phyloP scores from a whole-genome alignment of 2,797 vertebrate species.

The Darevskia mixta region DNA sequence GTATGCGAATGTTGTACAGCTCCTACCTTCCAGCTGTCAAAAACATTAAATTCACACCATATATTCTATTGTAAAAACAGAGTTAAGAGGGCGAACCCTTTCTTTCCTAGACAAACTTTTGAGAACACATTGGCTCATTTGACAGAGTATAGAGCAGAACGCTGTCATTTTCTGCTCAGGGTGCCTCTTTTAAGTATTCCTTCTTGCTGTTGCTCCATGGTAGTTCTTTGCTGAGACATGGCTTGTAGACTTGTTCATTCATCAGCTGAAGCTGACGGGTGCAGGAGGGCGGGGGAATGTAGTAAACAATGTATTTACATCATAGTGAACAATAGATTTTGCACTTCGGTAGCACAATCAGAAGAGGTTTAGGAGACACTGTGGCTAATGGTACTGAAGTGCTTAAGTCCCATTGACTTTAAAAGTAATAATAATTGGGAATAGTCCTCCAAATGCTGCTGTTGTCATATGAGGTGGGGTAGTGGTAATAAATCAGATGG shows the following conservation, averaged over 20 bases:
- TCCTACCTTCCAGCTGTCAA: not conserved
- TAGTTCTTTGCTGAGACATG: not conserved
- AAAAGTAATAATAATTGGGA: not conserved
- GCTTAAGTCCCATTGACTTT: not conserved
- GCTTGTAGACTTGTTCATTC: not conserved
- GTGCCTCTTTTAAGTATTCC: not conserved
- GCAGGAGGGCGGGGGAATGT: not conserved
- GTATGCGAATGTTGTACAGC: not conserved
- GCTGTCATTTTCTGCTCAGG: not conserved
- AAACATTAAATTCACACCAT: not conserved
- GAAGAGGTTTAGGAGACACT: not conserved
- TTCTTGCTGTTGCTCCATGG: not conserved
- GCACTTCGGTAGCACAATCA: too few relatives aligned
- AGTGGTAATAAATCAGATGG: not conserved
- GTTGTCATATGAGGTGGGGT: not conserved
- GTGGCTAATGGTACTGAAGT: not conserved
- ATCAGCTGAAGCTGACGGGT: not conserved
- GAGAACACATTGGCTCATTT: conserved; percentile 6
- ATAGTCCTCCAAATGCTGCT: not conserved
- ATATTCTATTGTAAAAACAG: not conserved
- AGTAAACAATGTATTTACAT: not conserved
- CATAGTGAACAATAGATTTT: not conserved
- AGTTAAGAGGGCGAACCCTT: not conserved
- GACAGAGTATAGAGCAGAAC: not conserved
- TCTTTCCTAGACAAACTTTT: not conserved